Evolutionary conservation across 2,113 vertebrate species (phyloP).

Genomic region (Ctenodactylus gundi): DNA sequence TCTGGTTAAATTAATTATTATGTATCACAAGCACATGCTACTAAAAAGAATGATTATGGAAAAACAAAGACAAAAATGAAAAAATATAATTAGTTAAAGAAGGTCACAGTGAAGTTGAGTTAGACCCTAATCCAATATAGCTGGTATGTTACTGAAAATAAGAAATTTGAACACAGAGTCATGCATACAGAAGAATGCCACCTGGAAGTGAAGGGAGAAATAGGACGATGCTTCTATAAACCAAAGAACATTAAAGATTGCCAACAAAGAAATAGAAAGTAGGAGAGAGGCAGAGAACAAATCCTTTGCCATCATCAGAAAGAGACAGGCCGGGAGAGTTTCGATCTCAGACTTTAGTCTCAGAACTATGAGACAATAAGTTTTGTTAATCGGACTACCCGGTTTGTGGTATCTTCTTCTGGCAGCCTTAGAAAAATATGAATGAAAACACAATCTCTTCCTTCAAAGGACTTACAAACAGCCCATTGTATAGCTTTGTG

Average conservation of each 20-base stretch:
- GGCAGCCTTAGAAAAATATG: background rate
- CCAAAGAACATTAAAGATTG: background rate
- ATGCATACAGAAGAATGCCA: background rate
- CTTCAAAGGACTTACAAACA: background rate
- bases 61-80: too few species aligned
- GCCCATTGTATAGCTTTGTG: background rate
- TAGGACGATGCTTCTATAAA: background rate
- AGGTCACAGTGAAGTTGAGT: background rate
- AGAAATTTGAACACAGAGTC: background rate
- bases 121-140: background rate
- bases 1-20: too few species aligned
- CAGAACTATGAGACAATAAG: background rate
- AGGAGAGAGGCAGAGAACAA: background rate
- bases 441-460: background rate
- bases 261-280: background rate
- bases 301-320: background rate
- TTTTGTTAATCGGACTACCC: background rate
- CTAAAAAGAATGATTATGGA: too few species aligned
- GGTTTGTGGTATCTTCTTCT: background rate
- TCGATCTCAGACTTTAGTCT: background rate
- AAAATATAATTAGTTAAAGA: too few species aligned
- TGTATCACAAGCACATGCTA: too few species aligned
- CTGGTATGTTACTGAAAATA: background rate
- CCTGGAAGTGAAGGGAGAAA: background rate
- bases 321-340: background rate